Conservation (phyloP, 2,113 vertebrate species). For the Cariama cristata region DNA sequence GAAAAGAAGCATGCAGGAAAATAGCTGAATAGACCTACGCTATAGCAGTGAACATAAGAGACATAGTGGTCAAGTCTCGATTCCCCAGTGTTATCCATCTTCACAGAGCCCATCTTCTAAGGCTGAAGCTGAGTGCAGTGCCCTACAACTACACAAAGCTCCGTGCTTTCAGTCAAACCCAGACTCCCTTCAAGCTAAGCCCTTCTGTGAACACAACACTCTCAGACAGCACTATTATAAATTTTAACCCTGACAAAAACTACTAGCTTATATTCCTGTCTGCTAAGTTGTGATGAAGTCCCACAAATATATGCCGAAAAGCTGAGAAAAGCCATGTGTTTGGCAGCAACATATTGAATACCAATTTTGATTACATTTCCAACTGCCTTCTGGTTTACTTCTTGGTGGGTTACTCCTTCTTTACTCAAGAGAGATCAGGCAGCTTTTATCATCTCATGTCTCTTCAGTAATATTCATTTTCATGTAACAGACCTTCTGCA, state of each 20-base stretch:
- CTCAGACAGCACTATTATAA: background rate
- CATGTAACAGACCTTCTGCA: background rate
- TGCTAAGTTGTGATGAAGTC: background rate
- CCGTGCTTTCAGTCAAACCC: background rate
- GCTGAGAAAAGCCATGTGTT: background rate
- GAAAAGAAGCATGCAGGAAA: background rate
- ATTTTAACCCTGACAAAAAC: background rate
- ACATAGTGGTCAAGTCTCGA: slow-evolving; percentile 20
- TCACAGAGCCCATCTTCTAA: background rate
- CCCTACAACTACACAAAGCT: background rate
- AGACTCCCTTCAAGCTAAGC: background rate
- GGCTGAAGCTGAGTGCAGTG: background rate
- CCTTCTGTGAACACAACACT: background rate
- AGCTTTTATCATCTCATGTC: background rate
- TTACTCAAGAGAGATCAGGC: background rate
- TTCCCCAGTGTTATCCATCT: background rate
- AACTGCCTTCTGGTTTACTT: background rate
- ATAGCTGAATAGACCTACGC: slow-evolving; percentile 29
- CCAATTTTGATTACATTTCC: background rate
- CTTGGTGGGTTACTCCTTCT: background rate
- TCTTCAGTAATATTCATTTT: background rate
- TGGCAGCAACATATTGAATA: background rate
- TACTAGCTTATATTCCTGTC: background rate
- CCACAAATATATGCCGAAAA: background rate
- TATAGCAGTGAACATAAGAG: slow-evolving; percentile 70